Percentiles rank a stretch among this genome's conserved stretches.
phyloP scores from a whole-genome alignment of 2,888 invertebrate genomes.

The Sminthurinus aureus region DNA sequence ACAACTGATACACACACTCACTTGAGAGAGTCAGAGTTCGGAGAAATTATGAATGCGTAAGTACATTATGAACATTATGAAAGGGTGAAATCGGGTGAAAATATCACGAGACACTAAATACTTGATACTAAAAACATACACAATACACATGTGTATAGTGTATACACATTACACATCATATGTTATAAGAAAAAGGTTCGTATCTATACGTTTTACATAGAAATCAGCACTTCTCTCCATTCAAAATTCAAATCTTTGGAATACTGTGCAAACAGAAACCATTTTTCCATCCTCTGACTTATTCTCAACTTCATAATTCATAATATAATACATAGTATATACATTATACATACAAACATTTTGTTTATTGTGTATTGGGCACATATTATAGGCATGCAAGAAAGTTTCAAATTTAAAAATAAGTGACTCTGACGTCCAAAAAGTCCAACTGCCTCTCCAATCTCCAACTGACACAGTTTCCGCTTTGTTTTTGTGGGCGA shows the following conservation, averaged over 20 bases:
- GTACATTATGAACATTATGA: background rate
- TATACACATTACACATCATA: too few relatives aligned
- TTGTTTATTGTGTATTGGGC: too few relatives aligned
- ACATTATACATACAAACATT: background rate
- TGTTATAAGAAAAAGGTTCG: background rate
- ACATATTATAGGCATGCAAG: too few relatives aligned
- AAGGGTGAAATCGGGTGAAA: conserved; percentile 16
- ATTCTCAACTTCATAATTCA: background rate
- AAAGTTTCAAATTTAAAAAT: too few relatives aligned
- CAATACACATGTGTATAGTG: too few relatives aligned
- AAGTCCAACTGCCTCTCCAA: background rate
- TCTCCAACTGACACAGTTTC: conserved; percentile 34
- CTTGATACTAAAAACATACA: background rate
- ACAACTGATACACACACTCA: background rate
- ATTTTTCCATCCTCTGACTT: too few relatives aligned
- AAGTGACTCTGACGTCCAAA: too few relatives aligned
- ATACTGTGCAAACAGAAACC: too few relatives aligned
- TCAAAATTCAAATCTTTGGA: too few relatives aligned
- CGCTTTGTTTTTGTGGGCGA: background rate
- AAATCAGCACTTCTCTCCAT: too few relatives aligned
- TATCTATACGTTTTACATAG: too few relatives aligned
- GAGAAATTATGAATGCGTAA: background rate
- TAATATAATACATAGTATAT: too few relatives aligned
- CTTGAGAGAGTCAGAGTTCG: background rate
- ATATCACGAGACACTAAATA: background rate